Base-by-base conservation (phyloP, 2,113 vertebrate genomes). In the Ancistrus triradiatus region DNA sequence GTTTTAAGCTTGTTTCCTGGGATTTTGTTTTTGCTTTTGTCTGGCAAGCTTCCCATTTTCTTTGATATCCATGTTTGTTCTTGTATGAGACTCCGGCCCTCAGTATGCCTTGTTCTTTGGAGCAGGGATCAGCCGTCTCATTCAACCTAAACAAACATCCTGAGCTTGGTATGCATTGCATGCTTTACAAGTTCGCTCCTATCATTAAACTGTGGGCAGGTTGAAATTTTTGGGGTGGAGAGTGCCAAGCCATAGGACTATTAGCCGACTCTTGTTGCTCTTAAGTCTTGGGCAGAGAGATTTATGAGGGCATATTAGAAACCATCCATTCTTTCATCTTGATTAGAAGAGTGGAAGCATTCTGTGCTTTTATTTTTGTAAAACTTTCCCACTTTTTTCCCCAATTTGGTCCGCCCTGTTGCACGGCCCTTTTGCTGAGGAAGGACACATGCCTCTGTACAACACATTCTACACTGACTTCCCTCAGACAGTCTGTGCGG, bases 1-100 rank as follows among this genome's bases (percentile, higher is more conserved):
- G 55, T 69, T 78, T 60, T n/a, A 64, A 56, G 27, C 17, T 46
- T 55, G 59, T 78, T 74, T 72, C 59, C 60, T 59, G 17, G 42
- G 21, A 52, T 78, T 78, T 68, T 78, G 46, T 80, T 75, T 74
- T 77, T 73, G 68, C 75, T 74, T 66, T 59, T 67, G 71, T 80
- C 77, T 79, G 72, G 37, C 42, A 28, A n/a, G 18, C 18, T 19
- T 47, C 35, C 52, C 63, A 44, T 46, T 38, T 65, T 43, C 17
- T 60, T 49, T 31, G 18, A 1, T 55, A 44, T 76, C 47, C 62
- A 63, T 56, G 24, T 44, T 18, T 13, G 50, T 15, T 51, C 59
- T 52, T 64, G 37, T 48, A n/a, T 6, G 6, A 4, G 10, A 24
- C 15, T 46, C 15, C 18, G 51, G 25, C 46, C 67, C 35, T 55